Evolutionary conservation across 2,113 vertebrate genomes (phyloP), one percentile per base, ranked within the genome.

Genomic region (Lota lota): DNA sequence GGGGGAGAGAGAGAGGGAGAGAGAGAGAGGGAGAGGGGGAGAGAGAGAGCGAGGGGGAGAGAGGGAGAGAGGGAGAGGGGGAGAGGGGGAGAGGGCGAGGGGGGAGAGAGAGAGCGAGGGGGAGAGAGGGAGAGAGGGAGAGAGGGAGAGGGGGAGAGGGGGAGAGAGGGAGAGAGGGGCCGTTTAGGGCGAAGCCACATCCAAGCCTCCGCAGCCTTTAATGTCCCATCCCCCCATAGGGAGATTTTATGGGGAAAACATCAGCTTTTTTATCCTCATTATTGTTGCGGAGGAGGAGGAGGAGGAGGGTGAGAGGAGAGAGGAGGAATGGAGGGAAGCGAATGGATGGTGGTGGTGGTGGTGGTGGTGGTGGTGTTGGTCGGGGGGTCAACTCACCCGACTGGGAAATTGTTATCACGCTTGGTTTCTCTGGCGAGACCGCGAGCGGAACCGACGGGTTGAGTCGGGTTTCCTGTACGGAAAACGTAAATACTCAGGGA

Each of bases 171-270:
- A 12, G 40, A 47, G 40, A 80, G 79, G 73, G 78, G 85, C 81
- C 81, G 87, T 83, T 88, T 87, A 76, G 82, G 82, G 84, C 79
- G 65, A 83, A 88, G 79, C 87, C 88, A 90, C 88, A 89, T 89
- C 87, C 79, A 88, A 89, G 85, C 68, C 60, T 56, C 51, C 51
- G 11, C 33, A 75, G 67, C 69, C 57, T 80, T 89, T 88, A 74
- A 85, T 87, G 83, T 76, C 61, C 28, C 81, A 57, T 77, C 73
- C 72, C 71, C 72, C 80, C 83, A 74, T 83, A 67, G 65, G 69
- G 77, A 80, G 77, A 70, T 78, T 87, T 88, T 83, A 88, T 83
- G 85, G 82, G 82, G 78, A 88, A 88, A 87, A 87, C 80, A 83
- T 67, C 69, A 76, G 72, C 76, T 83, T 70, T 87, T 81, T 78